phyloP scores from a whole-genome alignment of 2,797 vertebrate species.

The Brotula barbata region DNA sequence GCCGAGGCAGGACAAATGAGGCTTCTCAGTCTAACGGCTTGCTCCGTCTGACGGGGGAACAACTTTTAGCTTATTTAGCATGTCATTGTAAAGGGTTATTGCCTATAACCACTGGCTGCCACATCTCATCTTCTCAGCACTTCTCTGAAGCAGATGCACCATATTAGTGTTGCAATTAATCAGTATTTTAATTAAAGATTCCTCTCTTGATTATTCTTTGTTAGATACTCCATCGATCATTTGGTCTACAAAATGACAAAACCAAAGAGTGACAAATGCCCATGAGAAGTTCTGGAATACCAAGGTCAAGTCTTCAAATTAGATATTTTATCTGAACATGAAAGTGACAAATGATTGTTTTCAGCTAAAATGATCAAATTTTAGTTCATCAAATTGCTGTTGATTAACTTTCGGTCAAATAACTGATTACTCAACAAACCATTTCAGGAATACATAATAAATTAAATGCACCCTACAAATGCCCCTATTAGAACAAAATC shows the following conservation, averaged over 20 bases:
- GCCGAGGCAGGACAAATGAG: slow-evolving; percentile 66
- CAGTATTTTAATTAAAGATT: background rate
- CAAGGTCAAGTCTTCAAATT: too few species aligned
- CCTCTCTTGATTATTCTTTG: background rate
- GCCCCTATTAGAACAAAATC: background rate
- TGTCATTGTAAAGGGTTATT: slow-evolving; percentile 30
- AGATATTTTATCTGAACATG: too few species aligned
- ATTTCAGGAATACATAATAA: background rate
- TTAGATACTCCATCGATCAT: too few species aligned
- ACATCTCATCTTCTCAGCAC: slow-evolving; percentile 14
- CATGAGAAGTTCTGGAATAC: too few species aligned
- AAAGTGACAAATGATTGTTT: too few species aligned
- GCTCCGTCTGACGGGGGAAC: slow-evolving; percentile 51
- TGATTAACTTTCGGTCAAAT: too few species aligned
- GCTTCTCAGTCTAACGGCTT: slow-evolving; percentile 35
- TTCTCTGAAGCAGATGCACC: slow-evolving; percentile 20
- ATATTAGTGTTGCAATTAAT: background rate
- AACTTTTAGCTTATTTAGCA: slow-evolving; percentile 41
- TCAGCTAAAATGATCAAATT: too few species aligned
- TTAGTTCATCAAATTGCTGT: too few species aligned
- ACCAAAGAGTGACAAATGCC: too few species aligned
- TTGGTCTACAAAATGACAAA: too few species aligned
- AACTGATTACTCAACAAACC: too few species aligned
- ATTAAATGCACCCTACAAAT: background rate
- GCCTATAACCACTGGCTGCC: slow-evolving; percentile 21